A percentile compares a stretch with the other conserved stretches of the same genome.
Conservation (phyloP, 2,888 invertebrate genomes). For the Rhagium mordax region DNA sequence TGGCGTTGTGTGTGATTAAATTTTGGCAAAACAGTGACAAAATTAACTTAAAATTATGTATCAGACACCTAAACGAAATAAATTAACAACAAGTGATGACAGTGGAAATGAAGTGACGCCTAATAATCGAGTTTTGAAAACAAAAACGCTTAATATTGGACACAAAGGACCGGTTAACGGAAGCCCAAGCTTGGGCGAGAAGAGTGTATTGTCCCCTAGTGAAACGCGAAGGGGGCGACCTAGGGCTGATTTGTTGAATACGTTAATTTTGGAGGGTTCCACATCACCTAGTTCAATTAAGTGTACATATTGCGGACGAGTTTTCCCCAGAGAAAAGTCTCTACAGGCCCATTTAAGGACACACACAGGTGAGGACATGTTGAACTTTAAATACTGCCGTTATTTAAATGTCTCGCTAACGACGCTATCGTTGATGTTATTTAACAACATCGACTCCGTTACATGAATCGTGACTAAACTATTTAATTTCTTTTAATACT, state of each 20-base stretch:
- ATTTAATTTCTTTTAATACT: conserved; percentile 1
- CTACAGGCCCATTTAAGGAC: conserved; percentile 80
- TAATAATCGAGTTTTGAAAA: conserved; percentile 57
- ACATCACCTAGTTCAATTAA: conserved; percentile 80
- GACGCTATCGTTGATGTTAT: conserved; percentile 38
- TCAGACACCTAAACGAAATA: conserved; percentile 60
- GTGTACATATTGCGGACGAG: conserved; percentile 80
- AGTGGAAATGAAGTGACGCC: conserved; percentile 59
- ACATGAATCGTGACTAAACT: conserved; percentile 23
- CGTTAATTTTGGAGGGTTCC: conserved; percentile 80
- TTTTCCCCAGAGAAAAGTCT: conserved; percentile 84
- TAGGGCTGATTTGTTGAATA: conserved; percentile 79
- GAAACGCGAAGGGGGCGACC: conserved; percentile 78
- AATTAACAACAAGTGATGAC: conserved; percentile 53
- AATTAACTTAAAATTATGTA: conserved; percentile 56
- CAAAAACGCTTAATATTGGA: conserved; percentile 57
- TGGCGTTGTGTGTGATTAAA: conserved; percentile 56
- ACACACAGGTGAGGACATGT: conserved; percentile 73
- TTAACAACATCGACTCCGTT: conserved; percentile 36
- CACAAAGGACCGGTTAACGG: conserved; percentile 63
- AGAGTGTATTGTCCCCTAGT: conserved; percentile 62
- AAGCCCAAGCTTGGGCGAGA: conserved; percentile 57
- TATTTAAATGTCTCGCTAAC: conserved; percentile 54
- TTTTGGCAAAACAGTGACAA: conserved; percentile 51
- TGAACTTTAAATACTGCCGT: conserved; percentile 55